These are phyloP conservation scores for Drosophila glabriapex DNA, from an alignment of 2,888 invertebrate genomes.

Conservation along the genomic window DNA sequence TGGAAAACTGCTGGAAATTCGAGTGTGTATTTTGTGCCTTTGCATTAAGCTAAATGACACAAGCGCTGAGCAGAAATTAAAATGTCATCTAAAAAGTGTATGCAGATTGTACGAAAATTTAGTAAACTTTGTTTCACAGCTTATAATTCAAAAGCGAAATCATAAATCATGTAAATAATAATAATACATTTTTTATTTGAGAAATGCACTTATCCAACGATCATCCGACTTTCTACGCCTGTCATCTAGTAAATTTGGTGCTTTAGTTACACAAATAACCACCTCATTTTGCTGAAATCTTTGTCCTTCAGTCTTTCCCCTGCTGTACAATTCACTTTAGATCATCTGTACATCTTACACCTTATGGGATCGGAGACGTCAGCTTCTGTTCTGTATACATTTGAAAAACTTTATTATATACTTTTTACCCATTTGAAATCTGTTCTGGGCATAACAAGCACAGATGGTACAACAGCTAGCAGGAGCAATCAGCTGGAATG, in stretches of 20 bases:
- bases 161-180: background rate
- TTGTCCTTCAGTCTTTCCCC: background rate
- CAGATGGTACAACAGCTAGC: conserved; percentile 19
- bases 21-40: background rate
- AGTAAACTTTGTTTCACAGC: background rate
- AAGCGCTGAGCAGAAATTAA: background rate
- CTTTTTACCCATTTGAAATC: conserved; percentile 23
- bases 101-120: background rate
- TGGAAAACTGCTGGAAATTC: background rate
- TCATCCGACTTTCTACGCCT: too few relatives aligned
- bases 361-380: background rate
- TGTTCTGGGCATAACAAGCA: conserved; percentile 56
- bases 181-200: background rate
- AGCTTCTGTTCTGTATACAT: background rate
- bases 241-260: background rate
- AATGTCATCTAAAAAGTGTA: background rate
- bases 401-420: background rate
- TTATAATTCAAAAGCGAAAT: background rate
- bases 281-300: background rate
- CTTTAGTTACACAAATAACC: background rate
- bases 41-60: background rate
- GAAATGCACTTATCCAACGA: background rate
- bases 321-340: background rate
- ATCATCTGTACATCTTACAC: background rate
- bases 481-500: conserved; percentile 38